Conservation (phyloP, 2,113 vertebrate genomes). For the Calidris pygmaea region DNA sequence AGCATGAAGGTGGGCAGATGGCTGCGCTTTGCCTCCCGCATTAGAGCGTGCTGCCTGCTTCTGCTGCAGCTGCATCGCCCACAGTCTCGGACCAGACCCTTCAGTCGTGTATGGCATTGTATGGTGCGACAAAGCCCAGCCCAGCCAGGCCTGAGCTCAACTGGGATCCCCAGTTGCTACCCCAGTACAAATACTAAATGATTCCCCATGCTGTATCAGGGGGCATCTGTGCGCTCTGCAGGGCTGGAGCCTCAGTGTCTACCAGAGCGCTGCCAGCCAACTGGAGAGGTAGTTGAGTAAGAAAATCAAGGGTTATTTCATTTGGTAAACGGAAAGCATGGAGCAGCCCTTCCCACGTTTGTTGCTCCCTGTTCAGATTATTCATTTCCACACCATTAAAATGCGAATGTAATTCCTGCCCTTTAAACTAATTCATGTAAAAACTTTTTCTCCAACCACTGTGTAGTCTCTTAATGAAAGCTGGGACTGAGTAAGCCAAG, state of each 20-base stretch:
- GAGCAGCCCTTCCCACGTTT: constrained; percentile 11
- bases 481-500: neutral
- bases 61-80: neutral
- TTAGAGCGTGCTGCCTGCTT: neutral
- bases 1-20: neutral
- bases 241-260: neutral
- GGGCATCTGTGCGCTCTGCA: neutral
- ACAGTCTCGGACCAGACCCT: rapidly evolving
- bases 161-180: neutral
- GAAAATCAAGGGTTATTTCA: neutral
- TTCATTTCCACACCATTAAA: constrained; percentile 45
- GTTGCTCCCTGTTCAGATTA: constrained; percentile 1
- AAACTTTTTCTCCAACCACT: neutral
- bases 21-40: neutral
- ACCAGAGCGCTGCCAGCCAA: neutral
- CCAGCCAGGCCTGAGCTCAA: neutral
- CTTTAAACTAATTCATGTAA: constrained; percentile 45
- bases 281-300: neutral
- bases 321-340: neutral
- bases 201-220: neutral
- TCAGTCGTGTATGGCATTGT: neutral
- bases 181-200: neutral
- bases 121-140: neutral
- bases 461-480: constrained; percentile 19
- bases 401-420: neutral